These are phyloP conservation scores for Gobionotothen gibberifrons DNA, from an alignment of 2,797 vertebrate species.

Conservation along the genomic window DNA sequence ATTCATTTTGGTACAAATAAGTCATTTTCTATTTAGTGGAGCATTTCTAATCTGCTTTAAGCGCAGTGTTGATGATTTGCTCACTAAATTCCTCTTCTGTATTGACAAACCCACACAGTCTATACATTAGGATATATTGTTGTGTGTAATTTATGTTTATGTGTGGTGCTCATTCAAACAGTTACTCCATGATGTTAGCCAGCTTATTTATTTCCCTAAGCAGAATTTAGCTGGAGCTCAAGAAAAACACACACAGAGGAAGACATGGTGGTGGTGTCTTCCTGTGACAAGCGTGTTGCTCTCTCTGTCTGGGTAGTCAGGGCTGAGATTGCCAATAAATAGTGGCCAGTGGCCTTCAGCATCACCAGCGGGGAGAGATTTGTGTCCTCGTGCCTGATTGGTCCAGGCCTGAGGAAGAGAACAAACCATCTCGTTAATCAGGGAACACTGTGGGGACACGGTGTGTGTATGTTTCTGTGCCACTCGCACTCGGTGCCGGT, in stretches of 20 bases:
- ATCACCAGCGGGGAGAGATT: constrained; percentile 77
- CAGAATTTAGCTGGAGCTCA: constrained; percentile 31
- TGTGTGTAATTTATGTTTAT: constrained; percentile 11
- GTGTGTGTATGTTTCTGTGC: constrained; percentile 51
- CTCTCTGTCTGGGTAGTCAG: constrained; percentile 80
- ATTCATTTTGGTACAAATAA: constrained; percentile 31
- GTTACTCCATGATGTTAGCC: constrained; percentile 39
- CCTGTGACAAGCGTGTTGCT: constrained; percentile 72
- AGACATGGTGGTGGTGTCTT: constrained; percentile 52
- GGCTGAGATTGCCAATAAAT: constrained; percentile 84
- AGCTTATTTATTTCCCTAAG: constrained; percentile 36
- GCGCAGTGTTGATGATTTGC: constrained; percentile 46
- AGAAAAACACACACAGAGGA: constrained; percentile 50
- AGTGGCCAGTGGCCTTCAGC: constrained; percentile 81
- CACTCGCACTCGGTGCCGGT: constrained; percentile 47
- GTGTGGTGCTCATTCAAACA: constrained; percentile 11
- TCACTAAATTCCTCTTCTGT: constrained; percentile 36
- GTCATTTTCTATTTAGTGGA: constrained; percentile 25
- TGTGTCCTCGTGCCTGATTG: constrained; percentile 79
- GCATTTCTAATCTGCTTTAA: constrained; percentile 56
- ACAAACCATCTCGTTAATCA: constrained; percentile 80
- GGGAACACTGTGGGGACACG: constrained; percentile 68
- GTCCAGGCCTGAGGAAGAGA: constrained; percentile 71
- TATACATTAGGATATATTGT: constrained; percentile 40
- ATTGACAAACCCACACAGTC: constrained; percentile 43